phyloP scores from a whole-genome alignment of 2,797 vertebrate species.

The Scolopax bukidnonensis region DNA sequence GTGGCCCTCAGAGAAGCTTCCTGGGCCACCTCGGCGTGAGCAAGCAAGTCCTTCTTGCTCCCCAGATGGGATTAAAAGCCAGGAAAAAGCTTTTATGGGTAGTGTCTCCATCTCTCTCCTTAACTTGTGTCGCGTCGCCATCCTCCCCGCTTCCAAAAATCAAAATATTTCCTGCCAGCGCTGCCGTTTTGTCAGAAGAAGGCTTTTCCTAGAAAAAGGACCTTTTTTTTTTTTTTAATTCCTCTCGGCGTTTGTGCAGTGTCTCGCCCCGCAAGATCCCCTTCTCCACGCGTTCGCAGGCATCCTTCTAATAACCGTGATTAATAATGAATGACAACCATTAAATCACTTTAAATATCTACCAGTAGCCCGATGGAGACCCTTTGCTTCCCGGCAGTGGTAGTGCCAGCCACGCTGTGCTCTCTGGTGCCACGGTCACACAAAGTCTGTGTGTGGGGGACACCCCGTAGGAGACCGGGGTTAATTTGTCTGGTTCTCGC shows the following conservation, averaged over 20 bases:
- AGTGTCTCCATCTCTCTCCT: neutral
- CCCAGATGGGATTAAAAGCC: neutral
- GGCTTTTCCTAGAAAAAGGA: constrained; percentile 42
- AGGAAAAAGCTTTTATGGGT: neutral
- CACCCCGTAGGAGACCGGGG: neutral
- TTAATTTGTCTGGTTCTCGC: neutral
- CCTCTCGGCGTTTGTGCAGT: neutral
- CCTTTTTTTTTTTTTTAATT: constrained; percentile 21
- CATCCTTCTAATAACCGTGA: constrained; percentile 59
- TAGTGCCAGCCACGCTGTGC: neutral
- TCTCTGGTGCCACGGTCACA: neutral
- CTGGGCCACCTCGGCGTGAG: neutral
- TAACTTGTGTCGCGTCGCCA: neutral
- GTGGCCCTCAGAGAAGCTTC: neutral
- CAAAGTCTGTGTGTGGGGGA: neutral
- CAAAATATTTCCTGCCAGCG: neutral
- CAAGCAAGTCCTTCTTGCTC: neutral
- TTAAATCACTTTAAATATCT: constrained; percentile 69
- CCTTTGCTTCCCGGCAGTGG: constrained; percentile 32
- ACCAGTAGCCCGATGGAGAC: constrained; percentile 13
- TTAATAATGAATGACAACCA: constrained; percentile 70
- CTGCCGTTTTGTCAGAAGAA: neutral
- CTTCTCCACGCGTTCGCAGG: neutral
- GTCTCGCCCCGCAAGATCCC: constrained; percentile 28
- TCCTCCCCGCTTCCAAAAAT: neutral